A percentile compares a stretch with the other conserved stretches of the same genome.
Conservation (phyloP, 2,797 vertebrate species). For the Todus mexicanus region DNA sequence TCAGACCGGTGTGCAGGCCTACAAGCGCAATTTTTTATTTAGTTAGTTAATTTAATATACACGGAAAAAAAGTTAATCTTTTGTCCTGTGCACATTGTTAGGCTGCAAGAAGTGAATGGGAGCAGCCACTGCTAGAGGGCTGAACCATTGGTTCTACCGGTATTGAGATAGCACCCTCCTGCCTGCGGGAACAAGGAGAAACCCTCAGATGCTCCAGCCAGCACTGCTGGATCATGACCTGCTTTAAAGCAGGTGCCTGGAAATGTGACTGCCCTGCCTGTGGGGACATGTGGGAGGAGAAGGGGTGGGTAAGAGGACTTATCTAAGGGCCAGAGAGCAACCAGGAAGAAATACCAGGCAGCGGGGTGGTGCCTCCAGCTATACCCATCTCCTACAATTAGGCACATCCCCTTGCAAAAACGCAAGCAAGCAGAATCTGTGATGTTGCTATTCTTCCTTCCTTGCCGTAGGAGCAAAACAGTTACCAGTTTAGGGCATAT, state of each 20-base stretch:
- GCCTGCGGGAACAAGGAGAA: background rate
- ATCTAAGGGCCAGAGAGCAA: background rate
- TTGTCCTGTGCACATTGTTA: fast-evolving
- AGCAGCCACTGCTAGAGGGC: background rate
- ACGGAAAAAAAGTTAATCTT: background rate
- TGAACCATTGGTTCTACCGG: fast-evolving
- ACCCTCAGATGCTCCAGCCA: background rate
- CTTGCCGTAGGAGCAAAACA: background rate
- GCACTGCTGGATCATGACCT: background rate
- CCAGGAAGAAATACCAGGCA: background rate
- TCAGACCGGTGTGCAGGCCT: background rate
- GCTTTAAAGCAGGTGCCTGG: background rate
- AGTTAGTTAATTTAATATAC: background rate
- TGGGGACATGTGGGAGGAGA: background rate
- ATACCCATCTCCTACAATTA: background rate
- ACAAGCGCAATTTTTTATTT: background rate
- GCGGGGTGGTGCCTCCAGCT: background rate
- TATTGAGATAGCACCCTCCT: background rate
- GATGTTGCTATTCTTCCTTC: background rate
- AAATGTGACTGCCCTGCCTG: background rate
- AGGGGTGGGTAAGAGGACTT: background rate
- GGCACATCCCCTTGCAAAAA: background rate
- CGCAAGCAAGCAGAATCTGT: background rate
- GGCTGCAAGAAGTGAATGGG: background rate
- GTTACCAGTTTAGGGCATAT: background rate